These are phyloP conservation scores for Meganola albula DNA, from an alignment of 2,888 invertebrate genomes.

Conservation along the genomic window DNA sequence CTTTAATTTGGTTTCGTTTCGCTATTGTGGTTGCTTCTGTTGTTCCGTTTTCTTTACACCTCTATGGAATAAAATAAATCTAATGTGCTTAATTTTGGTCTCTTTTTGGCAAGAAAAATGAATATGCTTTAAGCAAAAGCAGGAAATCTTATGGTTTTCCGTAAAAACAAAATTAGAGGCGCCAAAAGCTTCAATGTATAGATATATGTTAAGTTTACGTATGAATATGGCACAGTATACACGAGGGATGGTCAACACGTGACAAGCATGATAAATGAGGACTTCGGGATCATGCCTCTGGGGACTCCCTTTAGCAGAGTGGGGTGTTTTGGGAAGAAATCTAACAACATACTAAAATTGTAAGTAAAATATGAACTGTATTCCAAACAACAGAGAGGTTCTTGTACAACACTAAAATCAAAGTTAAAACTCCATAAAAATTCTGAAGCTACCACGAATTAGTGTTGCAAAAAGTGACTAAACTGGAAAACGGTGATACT, in stretches of 20 bases:
- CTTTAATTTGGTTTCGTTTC: constrained; percentile 69
- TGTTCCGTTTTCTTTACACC: no score
- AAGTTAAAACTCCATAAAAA: constrained; percentile 53
- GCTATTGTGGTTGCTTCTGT: constrained; percentile 58
- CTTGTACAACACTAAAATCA: constrained; percentile 19
- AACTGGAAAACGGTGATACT: constrained; percentile 29
- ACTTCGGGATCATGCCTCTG: constrained; percentile 70
- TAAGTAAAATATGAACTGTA: constrained; percentile 36
- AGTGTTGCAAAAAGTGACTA: constrained; percentile 64
- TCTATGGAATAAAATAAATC: no score
- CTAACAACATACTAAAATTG: constrained; percentile 36
- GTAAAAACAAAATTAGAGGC: no score
- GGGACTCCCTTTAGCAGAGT: constrained; percentile 64
- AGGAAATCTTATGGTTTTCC: no score
- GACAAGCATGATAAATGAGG: constrained; percentile 75
- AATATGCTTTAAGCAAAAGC: no score
- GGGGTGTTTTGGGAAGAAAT: constrained; percentile 46
- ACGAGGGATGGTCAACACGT: constrained; percentile 75
- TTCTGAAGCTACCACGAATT: constrained; percentile 56
- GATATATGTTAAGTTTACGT: constrained; percentile 39
- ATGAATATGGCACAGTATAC: constrained; percentile 57
- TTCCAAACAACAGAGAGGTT: constrained; percentile 23
- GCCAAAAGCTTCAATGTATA: constrained; percentile 29
- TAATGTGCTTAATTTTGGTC: no score
- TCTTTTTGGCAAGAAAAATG: no score